phyloP scores from a whole-genome alignment of 2,888 invertebrate species.

The Morinoia aosen region DNA sequence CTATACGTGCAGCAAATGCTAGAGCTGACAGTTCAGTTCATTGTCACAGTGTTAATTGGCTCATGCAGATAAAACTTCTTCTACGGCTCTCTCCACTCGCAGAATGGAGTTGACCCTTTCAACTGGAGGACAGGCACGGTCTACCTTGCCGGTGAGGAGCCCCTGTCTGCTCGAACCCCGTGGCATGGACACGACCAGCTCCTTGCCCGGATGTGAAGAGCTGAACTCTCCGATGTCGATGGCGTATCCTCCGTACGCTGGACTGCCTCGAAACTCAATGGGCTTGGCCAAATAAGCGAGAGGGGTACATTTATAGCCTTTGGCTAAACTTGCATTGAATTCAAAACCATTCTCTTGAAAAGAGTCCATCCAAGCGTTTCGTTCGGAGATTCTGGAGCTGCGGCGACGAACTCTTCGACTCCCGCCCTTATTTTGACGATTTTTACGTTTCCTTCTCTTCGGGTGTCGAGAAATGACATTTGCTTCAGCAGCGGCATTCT shows the following conservation, averaged over 20 bases:
- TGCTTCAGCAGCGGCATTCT: background rate
- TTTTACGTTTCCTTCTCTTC: background rate
- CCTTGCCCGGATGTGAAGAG: slow-evolving; percentile 50
- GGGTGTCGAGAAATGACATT: background rate
- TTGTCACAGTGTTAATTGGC: background rate
- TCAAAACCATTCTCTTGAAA: slow-evolving; percentile 58
- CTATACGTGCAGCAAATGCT: background rate
- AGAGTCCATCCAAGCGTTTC: slow-evolving; percentile 24
- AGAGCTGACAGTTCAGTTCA: background rate
- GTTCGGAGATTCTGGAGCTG: background rate
- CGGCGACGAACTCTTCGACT: background rate
- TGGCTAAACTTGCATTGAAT: slow-evolving; percentile 53
- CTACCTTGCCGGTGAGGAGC: slow-evolving; percentile 63
- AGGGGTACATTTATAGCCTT: slow-evolving; percentile 55
- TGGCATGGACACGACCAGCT: slow-evolving; percentile 61
- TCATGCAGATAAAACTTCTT: background rate
- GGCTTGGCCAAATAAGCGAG: background rate
- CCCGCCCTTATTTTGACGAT: slow-evolving; percentile 8
- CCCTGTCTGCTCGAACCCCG: slow-evolving; percentile 57
- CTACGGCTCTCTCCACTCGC: background rate
- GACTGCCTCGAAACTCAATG: background rate
- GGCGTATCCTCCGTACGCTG: slow-evolving; percentile 60
- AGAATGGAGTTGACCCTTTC: slow-evolving; percentile 1
- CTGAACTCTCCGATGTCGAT: slow-evolving; percentile 60
- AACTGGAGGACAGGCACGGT: background rate